These are phyloP conservation scores for Australoheros facetus DNA, from an alignment of 2,797 vertebrate species.

Conservation along the genomic window DNA sequence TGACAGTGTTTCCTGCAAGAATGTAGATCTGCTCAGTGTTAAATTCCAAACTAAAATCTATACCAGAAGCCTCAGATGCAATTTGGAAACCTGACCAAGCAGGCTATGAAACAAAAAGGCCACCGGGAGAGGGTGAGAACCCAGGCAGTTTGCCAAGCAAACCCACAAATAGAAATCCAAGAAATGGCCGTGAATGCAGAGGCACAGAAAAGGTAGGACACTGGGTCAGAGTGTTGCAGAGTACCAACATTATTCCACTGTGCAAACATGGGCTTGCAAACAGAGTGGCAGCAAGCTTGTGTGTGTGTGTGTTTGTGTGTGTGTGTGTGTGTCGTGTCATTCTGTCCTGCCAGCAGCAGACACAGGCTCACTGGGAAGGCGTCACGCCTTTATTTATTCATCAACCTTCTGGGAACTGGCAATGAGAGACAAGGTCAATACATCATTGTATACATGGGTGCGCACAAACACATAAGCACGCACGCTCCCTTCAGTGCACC, in stretches of 20 bases:
- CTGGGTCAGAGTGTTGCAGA: slow-evolving; percentile 29
- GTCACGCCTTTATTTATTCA: slow-evolving; percentile 77
- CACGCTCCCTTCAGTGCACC: slow-evolving; percentile 8
- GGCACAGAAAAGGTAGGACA: slow-evolving; percentile 36
- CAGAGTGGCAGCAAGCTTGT: slow-evolving; percentile 28
- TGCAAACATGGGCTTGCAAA: slow-evolving; percentile 53
- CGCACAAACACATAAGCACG: neutral
- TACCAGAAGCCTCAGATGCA: neutral
- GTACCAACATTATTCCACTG: slow-evolving; percentile 58
- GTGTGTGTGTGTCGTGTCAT: slow-evolving; percentile 40
- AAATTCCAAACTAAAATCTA: slow-evolving; percentile 4
- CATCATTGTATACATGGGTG: slow-evolving; percentile 38
- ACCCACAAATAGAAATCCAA: neutral
- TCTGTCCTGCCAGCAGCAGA: slow-evolving; percentile 60
- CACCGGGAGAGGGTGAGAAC: neutral
- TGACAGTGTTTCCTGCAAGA: neutral
- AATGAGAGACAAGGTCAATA: slow-evolving; percentile 74
- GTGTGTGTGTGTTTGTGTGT: neutral
- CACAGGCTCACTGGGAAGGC: slow-evolving; percentile 50
- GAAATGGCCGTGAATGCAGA: slow-evolving; percentile 18
- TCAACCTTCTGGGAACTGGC: slow-evolving; percentile 74
- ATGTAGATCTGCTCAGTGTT: neutral
- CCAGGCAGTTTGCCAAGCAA: neutral
- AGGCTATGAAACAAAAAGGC: slow-evolving; percentile 9
- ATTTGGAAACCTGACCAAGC: slow-evolving; percentile 1